phyloP scores from a whole-genome alignment of 1,140 invertebrate genomes.

The Lepidurus apus region DNA sequence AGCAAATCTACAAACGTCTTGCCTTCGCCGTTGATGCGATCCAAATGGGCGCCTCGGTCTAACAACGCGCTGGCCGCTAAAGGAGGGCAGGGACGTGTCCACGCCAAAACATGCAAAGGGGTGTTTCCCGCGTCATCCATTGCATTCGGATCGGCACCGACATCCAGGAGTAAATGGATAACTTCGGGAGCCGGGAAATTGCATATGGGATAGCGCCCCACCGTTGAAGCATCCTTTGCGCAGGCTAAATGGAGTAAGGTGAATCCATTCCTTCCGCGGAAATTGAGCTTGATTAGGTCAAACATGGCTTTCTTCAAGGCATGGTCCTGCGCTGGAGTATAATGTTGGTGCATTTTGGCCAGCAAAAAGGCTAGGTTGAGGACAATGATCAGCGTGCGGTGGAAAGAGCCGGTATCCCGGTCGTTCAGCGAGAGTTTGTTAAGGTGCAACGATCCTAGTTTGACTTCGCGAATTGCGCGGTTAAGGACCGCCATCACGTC shows the following conservation, averaged over 20 bases:
- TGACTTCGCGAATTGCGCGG: conserved; percentile 67
- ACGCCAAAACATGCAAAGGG: conserved; percentile 68
- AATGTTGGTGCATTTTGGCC: conserved; percentile 50
- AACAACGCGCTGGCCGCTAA: conserved; percentile 61
- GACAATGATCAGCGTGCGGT: conserved; percentile 73
- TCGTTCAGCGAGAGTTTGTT: conserved; percentile 50
- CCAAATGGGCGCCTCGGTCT: conserved; percentile 74
- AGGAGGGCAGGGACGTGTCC: conserved; percentile 53
- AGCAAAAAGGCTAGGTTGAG: conserved; percentile 60
- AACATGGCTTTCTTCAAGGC: conserved; percentile 54
- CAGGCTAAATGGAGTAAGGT: conserved; percentile 74
- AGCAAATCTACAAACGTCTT: conserved; percentile 69
- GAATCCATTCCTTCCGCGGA: conserved; percentile 59
- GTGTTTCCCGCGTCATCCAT: conserved; percentile 65
- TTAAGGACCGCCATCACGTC: conserved; percentile 76
- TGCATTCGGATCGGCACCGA: conserved; percentile 73
- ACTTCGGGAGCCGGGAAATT: conserved; percentile 68
- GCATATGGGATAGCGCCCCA: conserved; percentile 64
- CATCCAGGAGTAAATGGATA: conserved; percentile 67
- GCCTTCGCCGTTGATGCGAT: conserved; percentile 72
- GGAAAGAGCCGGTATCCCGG: conserved; percentile 67
- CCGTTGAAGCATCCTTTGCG: conserved; percentile 49
- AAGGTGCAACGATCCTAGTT: conserved; percentile 47
- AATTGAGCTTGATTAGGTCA: conserved; percentile 69
- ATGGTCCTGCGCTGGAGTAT: conserved; percentile 43